These are phyloP conservation scores for Pangasius mekongensis DNA, from an alignment of 2,797 vertebrate species.

Conservation along the genomic window DNA sequence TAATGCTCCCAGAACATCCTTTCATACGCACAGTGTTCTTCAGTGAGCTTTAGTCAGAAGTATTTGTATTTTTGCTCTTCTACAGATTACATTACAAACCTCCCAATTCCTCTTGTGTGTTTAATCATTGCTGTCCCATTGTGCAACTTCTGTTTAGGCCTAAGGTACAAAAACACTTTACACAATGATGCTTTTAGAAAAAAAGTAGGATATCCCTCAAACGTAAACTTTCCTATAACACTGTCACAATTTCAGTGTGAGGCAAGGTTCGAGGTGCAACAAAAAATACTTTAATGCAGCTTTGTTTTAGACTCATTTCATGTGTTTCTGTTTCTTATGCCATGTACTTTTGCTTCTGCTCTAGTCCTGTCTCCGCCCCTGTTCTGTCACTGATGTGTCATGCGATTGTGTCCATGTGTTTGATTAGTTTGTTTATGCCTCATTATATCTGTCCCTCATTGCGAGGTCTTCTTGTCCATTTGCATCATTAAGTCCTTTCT, in stretches of 20 bases:
- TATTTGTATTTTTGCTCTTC: background rate
- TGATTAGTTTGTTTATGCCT: background rate
- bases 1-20: background rate
- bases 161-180: background rate
- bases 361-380: background rate
- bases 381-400: background rate
- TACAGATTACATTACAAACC: background rate
- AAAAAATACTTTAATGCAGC: background rate
- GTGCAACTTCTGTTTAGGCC: background rate
- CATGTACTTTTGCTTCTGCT: background rate
- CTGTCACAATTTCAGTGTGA: background rate
- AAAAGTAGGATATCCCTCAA: background rate
- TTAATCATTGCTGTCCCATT: background rate
- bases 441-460: background rate
- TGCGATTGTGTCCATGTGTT: background rate
- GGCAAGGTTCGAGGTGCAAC: background rate
- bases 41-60: background rate
- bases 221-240: background rate
- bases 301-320: background rate
- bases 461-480: background rate
- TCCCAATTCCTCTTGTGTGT: background rate
- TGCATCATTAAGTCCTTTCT: background rate
- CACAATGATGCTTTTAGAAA: background rate
- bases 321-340: background rate
- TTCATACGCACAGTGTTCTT: background rate